Evolutionary conservation across 1,140 invertebrate genomes (phyloP).

Genomic region (Drosophila tani): DNA sequence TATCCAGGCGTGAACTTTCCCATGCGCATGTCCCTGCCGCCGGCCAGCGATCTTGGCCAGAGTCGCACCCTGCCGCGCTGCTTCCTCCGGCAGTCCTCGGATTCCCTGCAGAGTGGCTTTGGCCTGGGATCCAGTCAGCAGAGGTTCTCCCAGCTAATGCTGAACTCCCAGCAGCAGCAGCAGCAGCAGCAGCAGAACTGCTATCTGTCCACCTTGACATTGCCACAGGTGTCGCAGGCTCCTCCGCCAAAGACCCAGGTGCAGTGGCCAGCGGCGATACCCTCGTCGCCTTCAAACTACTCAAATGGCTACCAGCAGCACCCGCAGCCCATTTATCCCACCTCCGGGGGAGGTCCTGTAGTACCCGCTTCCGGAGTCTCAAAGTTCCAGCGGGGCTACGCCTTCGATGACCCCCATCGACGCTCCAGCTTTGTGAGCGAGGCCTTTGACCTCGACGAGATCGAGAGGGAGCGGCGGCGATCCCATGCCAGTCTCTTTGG

Average conservation of each 20-base stretch:
- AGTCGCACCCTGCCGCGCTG: constrained; percentile 80
- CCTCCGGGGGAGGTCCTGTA: background rate
- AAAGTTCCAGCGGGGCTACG: constrained; percentile 76
- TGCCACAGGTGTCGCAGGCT: constrained; percentile 38
- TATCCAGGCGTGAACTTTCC: constrained; percentile 30
- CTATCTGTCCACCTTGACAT: constrained; percentile 62
- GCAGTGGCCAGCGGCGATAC: constrained; percentile 82
- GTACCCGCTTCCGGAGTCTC: background rate
- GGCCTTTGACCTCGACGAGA: constrained; percentile 80
- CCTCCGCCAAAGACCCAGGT: constrained; percentile 30
- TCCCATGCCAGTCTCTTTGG: constrained; percentile 82
- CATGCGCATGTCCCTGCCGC: constrained; percentile 45
- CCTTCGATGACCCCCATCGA: constrained; percentile 76
- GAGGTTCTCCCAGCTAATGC: constrained; percentile 54
- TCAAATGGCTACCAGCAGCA: constrained; percentile 39
- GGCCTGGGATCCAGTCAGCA: constrained; percentile 50
- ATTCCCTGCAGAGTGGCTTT: constrained; percentile 60
- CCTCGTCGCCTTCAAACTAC: constrained; percentile 78
- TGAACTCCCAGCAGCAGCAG: constrained; percentile 42
- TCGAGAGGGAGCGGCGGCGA: constrained; percentile 77
- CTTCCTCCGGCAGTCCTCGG: constrained; percentile 67
- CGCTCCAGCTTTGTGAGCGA: constrained; percentile 61
- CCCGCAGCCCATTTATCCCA: constrained; percentile 49
- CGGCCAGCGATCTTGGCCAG: constrained; percentile 56
- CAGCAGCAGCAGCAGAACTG: constrained; percentile 58